These are phyloP conservation scores for Loripinus fragilis DNA, from an alignment of 2,888 invertebrate species.

Conservation along the genomic window DNA sequence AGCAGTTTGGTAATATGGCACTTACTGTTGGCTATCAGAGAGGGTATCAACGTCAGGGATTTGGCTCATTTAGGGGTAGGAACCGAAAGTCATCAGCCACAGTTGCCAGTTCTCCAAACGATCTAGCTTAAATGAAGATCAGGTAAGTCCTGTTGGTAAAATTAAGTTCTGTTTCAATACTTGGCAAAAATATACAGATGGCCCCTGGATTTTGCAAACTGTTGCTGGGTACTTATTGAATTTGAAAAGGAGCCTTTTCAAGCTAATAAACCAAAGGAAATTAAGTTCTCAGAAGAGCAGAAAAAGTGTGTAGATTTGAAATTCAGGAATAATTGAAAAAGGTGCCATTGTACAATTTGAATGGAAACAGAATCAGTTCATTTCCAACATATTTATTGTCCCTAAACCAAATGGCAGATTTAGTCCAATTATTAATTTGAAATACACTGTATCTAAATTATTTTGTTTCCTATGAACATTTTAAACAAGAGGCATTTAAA, in stretches of 20 bases:
- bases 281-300: background rate
- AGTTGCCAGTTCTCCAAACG: background rate
- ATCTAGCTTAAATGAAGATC: background rate
- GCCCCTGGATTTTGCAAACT: background rate
- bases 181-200: background rate
- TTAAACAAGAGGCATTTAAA: constrained; percentile 46
- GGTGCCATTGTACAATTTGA: constrained; percentile 26
- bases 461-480: constrained; percentile 47
- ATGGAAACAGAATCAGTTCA: background rate
- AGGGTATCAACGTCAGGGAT: background rate
- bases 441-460: constrained; percentile 37
- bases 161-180: background rate
- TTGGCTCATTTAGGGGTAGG: too few species aligned
- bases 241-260: background rate
- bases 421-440: constrained; percentile 22
- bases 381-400: background rate
- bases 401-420: constrained; percentile 12
- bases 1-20: background rate
- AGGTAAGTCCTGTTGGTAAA: background rate
- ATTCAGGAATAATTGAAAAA: background rate
- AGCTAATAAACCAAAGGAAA: background rate
- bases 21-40: background rate
- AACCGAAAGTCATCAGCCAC: background rate
- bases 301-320: background rate
- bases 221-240: background rate